These are phyloP conservation scores for Apodemus sylvaticus DNA, from an alignment of 2,113 vertebrate genomes.

Conservation along the genomic window DNA sequence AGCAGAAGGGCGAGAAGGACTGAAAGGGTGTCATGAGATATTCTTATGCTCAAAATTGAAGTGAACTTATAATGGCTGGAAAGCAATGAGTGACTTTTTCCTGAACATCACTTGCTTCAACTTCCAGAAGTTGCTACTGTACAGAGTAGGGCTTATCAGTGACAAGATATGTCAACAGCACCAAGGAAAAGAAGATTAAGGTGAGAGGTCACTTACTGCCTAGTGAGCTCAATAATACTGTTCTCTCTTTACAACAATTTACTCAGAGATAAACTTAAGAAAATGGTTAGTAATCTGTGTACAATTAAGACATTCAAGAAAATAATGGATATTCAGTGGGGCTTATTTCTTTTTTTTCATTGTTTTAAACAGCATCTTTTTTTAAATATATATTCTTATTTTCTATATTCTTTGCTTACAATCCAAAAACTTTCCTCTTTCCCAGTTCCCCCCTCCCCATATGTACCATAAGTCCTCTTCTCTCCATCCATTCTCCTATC, in stretches of 20 bases:
- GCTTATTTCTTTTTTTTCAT: too few relatives aligned
- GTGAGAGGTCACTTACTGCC: background rate
- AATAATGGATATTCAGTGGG: background rate
- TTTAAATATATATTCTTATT: too few relatives aligned
- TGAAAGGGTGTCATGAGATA: too few relatives aligned
- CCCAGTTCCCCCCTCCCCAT: too few relatives aligned
- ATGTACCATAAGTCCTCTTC: too few relatives aligned
- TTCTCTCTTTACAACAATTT: background rate
- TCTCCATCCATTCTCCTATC: too few relatives aligned
- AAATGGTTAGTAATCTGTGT: background rate
- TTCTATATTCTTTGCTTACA: too few relatives aligned
- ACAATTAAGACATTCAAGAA: background rate
- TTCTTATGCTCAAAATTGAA: slow-evolving; percentile 20
- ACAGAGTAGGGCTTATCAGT: background rate
- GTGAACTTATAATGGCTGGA: background rate
- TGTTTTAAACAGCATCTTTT: too few relatives aligned
- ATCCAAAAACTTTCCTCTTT: too few relatives aligned
- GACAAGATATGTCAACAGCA: slow-evolving; percentile 43
- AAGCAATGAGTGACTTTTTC: slow-evolving; percentile 31
- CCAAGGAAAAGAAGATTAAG: slow-evolving; percentile 39
- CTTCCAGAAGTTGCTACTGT: slow-evolving; percentile 36
- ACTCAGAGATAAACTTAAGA: background rate
- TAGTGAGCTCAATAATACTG: background rate
- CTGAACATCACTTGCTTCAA: background rate
- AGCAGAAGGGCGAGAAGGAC: too few relatives aligned